Base-by-base conservation (phyloP, 2,113 vertebrate genomes). In the Hipposideros armiger region DNA sequence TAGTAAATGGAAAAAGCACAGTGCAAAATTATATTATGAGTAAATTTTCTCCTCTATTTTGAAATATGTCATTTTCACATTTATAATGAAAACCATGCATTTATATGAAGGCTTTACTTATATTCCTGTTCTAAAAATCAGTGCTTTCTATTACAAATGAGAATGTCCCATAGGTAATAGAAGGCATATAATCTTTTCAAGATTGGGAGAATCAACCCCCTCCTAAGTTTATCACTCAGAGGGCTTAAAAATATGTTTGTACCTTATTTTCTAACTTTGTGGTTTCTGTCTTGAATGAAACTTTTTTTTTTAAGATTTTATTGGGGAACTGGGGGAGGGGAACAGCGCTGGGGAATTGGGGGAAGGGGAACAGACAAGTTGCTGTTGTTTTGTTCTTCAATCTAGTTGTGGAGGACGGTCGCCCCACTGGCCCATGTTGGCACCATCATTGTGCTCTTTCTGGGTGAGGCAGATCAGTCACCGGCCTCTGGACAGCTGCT, bases 41-140 rank as follows among this genome's bases (percentile, higher is more conserved):
- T 19, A 70, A 72, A 93, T 93, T 89, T 91, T 91, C 72, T 86
- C 86, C 81, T 81, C 32, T 42, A n/a, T 91, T 94, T 96, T 72
- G 45, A 82, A 95, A 89, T 85, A 77, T 72, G 87, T 83, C 20
- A 3, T 73, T 93, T 95, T 93, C 66, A 80, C 14, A 93, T 89
- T 96, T 95, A 86, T 95, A 97, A 93, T 96, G 76, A 81, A 87
- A 97, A 97, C 47, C 69, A 95, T 56, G 69, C 14, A 26, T 73
- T 91, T 45, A 52, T 70, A 72, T 54, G 36, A 92, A 96, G 70
- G 22, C 30, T 52, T 81, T n/a, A n/a, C 24, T 91, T 92, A 40
- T 2, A 88, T 86, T 89, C 32, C 9, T 76, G 5, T 93, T 60
- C 54, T 74, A 89, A 91, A 91, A 91, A 76, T 73, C n/a, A 73